Conservation (phyloP, 1,140 invertebrate species). For the Pantala flavescens region DNA sequence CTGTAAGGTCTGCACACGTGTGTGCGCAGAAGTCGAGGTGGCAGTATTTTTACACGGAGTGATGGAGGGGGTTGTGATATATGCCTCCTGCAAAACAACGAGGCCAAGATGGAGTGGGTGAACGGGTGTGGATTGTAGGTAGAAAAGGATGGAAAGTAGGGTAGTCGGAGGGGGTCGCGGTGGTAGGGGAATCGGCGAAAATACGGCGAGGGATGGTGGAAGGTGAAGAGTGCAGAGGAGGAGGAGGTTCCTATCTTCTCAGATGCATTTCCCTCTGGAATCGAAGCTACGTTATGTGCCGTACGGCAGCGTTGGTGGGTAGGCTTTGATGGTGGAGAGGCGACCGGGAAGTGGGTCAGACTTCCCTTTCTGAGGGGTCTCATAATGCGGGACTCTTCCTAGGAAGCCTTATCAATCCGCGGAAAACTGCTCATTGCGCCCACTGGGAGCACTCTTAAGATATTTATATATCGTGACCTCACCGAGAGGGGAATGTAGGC, state of each 20-base stretch:
- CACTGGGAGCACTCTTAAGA: not conserved
- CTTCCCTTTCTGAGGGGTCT: not conserved
- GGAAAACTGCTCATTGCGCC: conserved; percentile 7
- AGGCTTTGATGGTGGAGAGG: not conserved
- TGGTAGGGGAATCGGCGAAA: not conserved
- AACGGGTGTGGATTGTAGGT: not conserved
- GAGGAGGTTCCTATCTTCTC: not conserved
- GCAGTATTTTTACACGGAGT: no score
- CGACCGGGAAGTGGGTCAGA: not conserved
- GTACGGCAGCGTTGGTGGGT: not conserved
- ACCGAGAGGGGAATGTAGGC: not conserved
- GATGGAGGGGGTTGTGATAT: no score
- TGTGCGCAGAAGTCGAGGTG: no score
- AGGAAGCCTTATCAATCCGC: not conserved
- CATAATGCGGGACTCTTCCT: not conserved
- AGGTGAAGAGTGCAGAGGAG: not conserved
- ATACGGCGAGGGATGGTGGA: not conserved
- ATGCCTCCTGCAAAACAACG: no score
- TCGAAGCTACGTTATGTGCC: not conserved
- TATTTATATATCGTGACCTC: conserved; percentile 6
- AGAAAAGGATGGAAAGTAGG: not conserved
- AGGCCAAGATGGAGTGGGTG: no score
- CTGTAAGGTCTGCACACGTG: no score
- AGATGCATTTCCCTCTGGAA: conserved; percentile 5
- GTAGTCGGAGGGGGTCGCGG: not conserved